Percentiles rank a stretch among this genome's conserved stretches.
These are phyloP conservation scores for Amblyopsis hoosieri DNA, from an alignment of 2,797 vertebrate species.

Conservation along the genomic window DNA sequence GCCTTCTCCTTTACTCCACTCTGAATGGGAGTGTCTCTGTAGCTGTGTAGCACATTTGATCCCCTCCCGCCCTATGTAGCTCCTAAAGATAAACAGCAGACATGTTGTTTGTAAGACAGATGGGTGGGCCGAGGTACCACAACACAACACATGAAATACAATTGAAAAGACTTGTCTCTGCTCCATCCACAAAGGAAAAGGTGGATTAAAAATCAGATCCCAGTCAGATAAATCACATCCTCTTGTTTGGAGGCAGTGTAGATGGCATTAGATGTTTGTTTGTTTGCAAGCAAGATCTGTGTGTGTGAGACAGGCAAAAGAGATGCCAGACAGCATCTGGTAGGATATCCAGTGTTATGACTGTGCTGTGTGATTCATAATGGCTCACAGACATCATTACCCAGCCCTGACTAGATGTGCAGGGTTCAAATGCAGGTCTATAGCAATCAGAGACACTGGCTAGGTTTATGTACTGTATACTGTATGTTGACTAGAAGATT, in stretches of 20 bases:
- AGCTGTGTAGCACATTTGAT: conserved; percentile 34
- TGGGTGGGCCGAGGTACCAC: conserved; percentile 38
- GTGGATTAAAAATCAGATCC: not conserved
- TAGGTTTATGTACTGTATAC: conserved; percentile 5
- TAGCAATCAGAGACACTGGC: conserved; percentile 17
- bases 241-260: too few relatives aligned
- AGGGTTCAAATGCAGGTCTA: conserved; percentile 39
- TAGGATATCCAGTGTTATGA: too few relatives aligned
- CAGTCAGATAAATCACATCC: too few relatives aligned
- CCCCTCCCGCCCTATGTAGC: conserved; percentile 16
- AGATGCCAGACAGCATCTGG: too few relatives aligned
- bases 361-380: conserved; percentile 26
- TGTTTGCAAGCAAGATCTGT: too few relatives aligned
- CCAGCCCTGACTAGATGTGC: conserved; percentile 32
- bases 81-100: conserved; percentile 3
- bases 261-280: too few relatives aligned
- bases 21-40: conserved; percentile 57
- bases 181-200: conserved; percentile 12
- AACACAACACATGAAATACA: conserved; percentile 41
- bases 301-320: too few relatives aligned
- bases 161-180: conserved; percentile 27
- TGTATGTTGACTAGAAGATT: conserved; percentile 5
- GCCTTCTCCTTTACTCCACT: conserved; percentile 28
- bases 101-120: conserved; percentile 41
- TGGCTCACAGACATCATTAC: conserved; percentile 17